Conservation (phyloP, 2,113 vertebrate genomes). For the Saimiri boliviensis region DNA sequence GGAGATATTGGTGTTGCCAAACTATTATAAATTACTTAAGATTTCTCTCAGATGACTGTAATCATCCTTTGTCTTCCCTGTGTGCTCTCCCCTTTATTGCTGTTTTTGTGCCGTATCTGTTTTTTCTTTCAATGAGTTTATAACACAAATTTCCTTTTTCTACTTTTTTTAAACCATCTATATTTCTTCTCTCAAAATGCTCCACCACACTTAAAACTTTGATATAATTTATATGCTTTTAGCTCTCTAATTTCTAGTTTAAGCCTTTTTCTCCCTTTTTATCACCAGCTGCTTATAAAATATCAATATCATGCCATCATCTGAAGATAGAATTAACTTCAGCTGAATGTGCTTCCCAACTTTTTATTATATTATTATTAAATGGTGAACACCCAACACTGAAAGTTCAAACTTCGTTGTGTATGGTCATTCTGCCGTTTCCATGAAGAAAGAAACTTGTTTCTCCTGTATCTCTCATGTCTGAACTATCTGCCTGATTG, state of each 20-base stretch:
- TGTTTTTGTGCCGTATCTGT: not conserved
- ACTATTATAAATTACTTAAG: not conserved
- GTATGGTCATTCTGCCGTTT: not conserved
- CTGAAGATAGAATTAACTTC: not conserved
- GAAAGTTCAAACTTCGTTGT: not conserved
- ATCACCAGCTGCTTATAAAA: not conserved
- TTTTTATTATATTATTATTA: not conserved
- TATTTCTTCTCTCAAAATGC: slow-evolving; percentile 9
- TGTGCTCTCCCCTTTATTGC: not conserved
- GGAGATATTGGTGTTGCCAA: not conserved
- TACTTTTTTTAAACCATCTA: not conserved
- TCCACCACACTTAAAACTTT: not conserved
- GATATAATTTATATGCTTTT: not conserved
- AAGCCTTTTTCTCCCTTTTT: not conserved
- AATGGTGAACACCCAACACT: not conserved
- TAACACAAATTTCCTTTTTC: not conserved
- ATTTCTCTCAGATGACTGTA: not conserved
- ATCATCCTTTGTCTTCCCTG: not conserved
- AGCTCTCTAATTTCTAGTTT: not conserved
- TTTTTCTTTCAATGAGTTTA: not conserved
- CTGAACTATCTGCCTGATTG: not conserved
- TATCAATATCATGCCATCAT: not conserved
- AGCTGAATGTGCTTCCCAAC: not conserved
- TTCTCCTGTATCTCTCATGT: not conserved
- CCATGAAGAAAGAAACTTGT: not conserved